Percentiles rank a stretch among this genome's conserved stretches.
Evolutionary conservation across 2,888 invertebrate species (phyloP).

Genomic region (Thereva unica): DNA sequence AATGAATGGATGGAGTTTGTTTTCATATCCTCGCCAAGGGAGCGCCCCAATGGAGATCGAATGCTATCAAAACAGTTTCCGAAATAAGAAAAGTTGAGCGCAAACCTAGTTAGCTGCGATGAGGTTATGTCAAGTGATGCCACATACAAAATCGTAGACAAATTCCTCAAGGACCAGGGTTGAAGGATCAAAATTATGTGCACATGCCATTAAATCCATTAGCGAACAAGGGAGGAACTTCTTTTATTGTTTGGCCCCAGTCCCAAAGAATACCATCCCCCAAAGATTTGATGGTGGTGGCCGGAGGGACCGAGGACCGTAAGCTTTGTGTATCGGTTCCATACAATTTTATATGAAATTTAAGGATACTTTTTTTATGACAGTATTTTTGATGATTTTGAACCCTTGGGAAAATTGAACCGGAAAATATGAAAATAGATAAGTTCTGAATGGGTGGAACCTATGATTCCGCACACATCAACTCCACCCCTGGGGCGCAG

Average conservation of each 20-base stretch:
- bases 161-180: too few relatives aligned
- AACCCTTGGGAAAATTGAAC: conserved; percentile 28
- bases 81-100: too few relatives aligned
- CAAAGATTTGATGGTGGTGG: conserved; percentile 8
- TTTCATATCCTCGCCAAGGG: too few relatives aligned
- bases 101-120: too few relatives aligned
- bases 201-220: conserved; percentile 19
- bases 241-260: conserved; percentile 12
- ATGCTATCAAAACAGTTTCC: too few relatives aligned
- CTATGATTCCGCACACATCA: background rate
- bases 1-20: too few relatives aligned
- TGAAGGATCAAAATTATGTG: too few relatives aligned
- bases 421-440: conserved; percentile 33
- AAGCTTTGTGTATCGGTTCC: background rate
- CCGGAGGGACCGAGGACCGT: background rate
- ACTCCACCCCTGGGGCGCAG: background rate
- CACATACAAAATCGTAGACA: too few relatives aligned
- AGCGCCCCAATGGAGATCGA: too few relatives aligned
- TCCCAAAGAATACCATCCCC: background rate
- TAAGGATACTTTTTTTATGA: conserved; percentile 26
- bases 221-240: conserved; percentile 4
- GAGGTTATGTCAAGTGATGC: too few relatives aligned
- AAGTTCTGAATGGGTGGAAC: conserved; percentile 23
- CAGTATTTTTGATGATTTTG: conserved; percentile 26
- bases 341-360: conserved; percentile 6